Evolutionary conservation across 2,797 vertebrate species (phyloP), one percentile per base, ranked within the genome.

Genomic region (Silurus aristotelis): DNA sequence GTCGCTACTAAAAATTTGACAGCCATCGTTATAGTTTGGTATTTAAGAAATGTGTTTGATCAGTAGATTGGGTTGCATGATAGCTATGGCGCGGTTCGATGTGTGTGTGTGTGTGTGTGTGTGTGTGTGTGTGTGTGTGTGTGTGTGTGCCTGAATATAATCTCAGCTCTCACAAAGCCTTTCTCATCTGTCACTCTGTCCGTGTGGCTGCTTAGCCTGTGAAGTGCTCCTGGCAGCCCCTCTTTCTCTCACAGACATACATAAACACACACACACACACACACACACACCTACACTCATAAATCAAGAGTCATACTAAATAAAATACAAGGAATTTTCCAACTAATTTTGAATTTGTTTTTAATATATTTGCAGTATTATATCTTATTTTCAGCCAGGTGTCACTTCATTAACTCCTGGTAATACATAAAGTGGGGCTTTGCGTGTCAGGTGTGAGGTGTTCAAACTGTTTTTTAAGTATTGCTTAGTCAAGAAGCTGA

Each of bases 251-350:
- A 64, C 31, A 63, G 25, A 60, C 89, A 83, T 81, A 80, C 89
- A 91, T 89, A 89, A 89, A 91, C 85, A 90, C 87, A 84, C n/a
- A 63, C 13, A 82, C 88, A 91, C 89, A 89, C 89, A 91, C 85
- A 64, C 85, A 90, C 85, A 82, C n/a, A 68, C 6, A 64, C 55
- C 76, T 22, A 55, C 15, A 80, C 43, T 56, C 38, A 61, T 77
- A 73, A 66, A 87, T 80, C 73, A 81, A 81, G 70, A 78, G 83
- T 85, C 60, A 84, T 52, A 83, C 88, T 88, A 20, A 46, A 52
- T 19, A 52, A 80, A 52, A 66, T 48, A 7, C 3, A 6, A 64
- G 38, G 15, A 43, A 60, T 20, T 22, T 77, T 61, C 31, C 31
- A n/a, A 48, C 22, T 38, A 66, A 22, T 48, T 48, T 46, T 79